Conservation (phyloP, 64 coral and sea anemone genomes). For the Porites australiensis region DNA sequence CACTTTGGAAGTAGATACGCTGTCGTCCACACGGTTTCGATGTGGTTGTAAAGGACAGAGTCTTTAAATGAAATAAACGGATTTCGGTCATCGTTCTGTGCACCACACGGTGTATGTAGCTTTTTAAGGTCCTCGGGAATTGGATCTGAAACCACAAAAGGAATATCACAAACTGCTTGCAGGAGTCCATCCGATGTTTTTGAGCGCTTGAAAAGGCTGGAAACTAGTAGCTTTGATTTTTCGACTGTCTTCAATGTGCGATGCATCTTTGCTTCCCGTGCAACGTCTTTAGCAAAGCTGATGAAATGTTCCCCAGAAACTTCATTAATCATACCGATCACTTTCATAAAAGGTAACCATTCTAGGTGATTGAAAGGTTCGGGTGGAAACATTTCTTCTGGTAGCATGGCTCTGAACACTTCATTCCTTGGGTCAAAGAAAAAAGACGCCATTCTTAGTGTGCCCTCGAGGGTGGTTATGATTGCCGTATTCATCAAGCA, state of each 20-base stretch:
- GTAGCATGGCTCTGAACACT: constrained; percentile 43
- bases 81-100: not conserved
- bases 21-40: constrained; percentile 37
- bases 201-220: not conserved
- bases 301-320: constrained; percentile 24
- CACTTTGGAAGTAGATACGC: constrained; percentile 16
- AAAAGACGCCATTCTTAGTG: not conserved
- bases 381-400: constrained; percentile 34
- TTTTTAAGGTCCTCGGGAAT: not conserved
- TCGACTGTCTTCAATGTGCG: not conserved
- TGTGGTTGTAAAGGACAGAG: constrained; percentile 33
- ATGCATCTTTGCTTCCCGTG: constrained; percentile 1
- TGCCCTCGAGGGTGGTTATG: constrained; percentile 21
- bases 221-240: constrained; percentile 38
- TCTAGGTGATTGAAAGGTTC: not conserved
- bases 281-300: constrained; percentile 49
- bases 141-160: constrained; percentile 14
- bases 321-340: constrained; percentile 47
- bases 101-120: constrained; percentile 25
- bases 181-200: constrained; percentile 4
- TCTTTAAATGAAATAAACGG: constrained; percentile 50
- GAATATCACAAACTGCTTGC: constrained; percentile 9
- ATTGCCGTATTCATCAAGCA: not conserved
- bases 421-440: constrained; percentile 47
- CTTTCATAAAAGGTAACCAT: constrained; percentile 42